phyloP scores from a whole-genome alignment of 64 coral and sea anemone species.

The Porites australiensis region DNA sequence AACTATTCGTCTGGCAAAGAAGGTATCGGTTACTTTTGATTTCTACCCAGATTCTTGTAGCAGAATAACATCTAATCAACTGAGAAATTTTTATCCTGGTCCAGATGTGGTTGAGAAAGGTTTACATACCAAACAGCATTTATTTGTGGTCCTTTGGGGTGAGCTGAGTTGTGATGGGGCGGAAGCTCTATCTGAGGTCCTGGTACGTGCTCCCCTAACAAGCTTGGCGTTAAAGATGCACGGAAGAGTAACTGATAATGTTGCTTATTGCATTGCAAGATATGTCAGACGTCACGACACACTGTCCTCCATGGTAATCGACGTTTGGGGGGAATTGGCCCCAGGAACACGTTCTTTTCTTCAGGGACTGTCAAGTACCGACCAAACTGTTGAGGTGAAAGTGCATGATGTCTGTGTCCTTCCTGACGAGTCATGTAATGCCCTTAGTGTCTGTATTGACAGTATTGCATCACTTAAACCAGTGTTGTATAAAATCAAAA shows the following conservation, averaged over 20 bases:
- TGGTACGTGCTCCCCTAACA: background rate
- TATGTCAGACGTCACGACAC: background rate
- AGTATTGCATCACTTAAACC: background rate
- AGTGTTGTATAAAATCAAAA: background rate
- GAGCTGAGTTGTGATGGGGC: background rate
- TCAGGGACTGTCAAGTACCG: background rate
- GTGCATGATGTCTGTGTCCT: too few species aligned
- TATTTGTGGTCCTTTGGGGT: background rate
- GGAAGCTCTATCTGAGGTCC: background rate
- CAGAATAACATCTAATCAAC: background rate
- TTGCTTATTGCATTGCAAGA: background rate
- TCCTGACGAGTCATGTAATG: background rate
- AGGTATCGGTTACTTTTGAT: background rate
- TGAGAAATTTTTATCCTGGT: background rate
- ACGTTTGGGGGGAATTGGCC: background rate
- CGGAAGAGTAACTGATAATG: background rate
- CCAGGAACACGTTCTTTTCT: background rate
- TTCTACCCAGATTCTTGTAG: background rate
- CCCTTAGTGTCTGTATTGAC: background rate
- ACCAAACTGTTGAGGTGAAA: background rate
- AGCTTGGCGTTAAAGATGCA: background rate
- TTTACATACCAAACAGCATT: background rate
- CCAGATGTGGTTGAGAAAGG: background rate
- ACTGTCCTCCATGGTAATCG: background rate
- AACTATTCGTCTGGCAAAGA: background rate